Evolutionary conservation across 2,888 invertebrate genomes (phyloP).

Genomic region (Cryptus viduatorius): DNA sequence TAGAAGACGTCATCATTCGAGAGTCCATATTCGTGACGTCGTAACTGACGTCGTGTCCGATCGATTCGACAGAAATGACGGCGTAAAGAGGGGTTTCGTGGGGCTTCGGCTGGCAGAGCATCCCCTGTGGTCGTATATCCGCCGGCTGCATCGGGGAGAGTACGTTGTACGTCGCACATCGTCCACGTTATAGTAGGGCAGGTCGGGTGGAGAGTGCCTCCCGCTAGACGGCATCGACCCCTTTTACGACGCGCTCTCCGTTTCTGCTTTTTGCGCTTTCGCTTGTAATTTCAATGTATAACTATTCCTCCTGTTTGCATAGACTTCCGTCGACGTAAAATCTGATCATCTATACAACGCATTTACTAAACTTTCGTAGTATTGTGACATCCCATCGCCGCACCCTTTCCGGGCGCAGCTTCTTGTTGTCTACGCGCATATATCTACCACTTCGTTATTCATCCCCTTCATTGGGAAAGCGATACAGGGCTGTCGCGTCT

Average conservation of each 20-base stretch:
- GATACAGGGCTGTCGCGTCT: neutral
- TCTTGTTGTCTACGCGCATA: too few relatives aligned
- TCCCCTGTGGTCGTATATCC: slow-evolving; percentile 28
- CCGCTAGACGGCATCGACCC: slow-evolving; percentile 31
- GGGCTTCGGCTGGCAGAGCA: slow-evolving; percentile 8
- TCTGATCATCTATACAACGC: slow-evolving; percentile 1
- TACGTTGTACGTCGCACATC: slow-evolving; percentile 36
- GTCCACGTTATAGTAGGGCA: slow-evolving; percentile 9
- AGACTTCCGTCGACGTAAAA: slow-evolving; percentile 4
- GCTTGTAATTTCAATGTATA: slow-evolving; percentile 39
- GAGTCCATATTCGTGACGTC: slow-evolving; percentile 39
- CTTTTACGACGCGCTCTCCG: slow-evolving; percentile 32
- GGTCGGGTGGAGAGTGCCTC: slow-evolving; percentile 12
- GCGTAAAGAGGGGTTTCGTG: neutral
- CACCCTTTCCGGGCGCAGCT: too few relatives aligned
- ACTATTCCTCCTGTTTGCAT: neutral
- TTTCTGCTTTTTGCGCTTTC: slow-evolving; percentile 17
- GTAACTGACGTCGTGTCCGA: slow-evolving; percentile 14
- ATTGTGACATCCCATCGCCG: too few relatives aligned
- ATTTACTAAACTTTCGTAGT: neutral
- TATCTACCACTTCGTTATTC: too few relatives aligned
- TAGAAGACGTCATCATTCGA: slow-evolving; percentile 24
- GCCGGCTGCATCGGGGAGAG: neutral
- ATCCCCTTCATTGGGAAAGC: too few relatives aligned
- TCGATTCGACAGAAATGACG: slow-evolving; percentile 7